Evolutionary conservation across 2,888 invertebrate species (phyloP).

Genomic region (Schizaphis graminum): DNA sequence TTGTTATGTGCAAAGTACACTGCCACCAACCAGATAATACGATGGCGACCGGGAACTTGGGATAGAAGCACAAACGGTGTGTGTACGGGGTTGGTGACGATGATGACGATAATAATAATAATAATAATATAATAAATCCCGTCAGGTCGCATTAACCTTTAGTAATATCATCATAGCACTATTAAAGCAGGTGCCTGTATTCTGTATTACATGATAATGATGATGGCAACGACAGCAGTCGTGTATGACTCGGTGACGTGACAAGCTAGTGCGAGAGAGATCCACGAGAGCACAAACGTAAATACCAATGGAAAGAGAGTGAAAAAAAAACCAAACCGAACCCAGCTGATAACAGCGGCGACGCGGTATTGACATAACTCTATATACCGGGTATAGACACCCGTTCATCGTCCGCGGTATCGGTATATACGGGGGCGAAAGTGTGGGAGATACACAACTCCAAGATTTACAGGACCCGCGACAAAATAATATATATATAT

Average conservation of each 20-base stretch:
- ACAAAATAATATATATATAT: conserved; percentile 2
- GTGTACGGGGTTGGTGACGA: not conserved
- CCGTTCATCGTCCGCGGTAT: not conserved
- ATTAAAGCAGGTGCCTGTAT: not conserved
- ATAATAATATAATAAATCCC: not conserved
- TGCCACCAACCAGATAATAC: not conserved
- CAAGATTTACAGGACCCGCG: conserved; percentile 56
- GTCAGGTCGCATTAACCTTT: not conserved
- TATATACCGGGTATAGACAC: conserved; percentile 15
- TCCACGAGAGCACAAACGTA: not conserved
- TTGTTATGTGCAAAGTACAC: not conserved
- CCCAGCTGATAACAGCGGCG: conserved; percentile 41
- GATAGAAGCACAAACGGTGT: not conserved
- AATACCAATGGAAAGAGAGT: not conserved
- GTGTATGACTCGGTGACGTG: not conserved
- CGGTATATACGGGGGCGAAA: not conserved
- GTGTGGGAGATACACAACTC: conserved; percentile 18
- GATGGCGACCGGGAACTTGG: not conserved
- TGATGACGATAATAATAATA: not conserved
- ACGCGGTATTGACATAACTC: conserved; percentile 50
- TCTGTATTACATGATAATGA: not conserved
- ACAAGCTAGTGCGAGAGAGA: not conserved
- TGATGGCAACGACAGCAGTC: not conserved
- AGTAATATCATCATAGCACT: not conserved
- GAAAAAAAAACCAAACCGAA: conserved; percentile 30